Evolutionary conservation across 2,113 vertebrate genomes (phyloP).

Genomic region (Talpa occidentalis): DNA sequence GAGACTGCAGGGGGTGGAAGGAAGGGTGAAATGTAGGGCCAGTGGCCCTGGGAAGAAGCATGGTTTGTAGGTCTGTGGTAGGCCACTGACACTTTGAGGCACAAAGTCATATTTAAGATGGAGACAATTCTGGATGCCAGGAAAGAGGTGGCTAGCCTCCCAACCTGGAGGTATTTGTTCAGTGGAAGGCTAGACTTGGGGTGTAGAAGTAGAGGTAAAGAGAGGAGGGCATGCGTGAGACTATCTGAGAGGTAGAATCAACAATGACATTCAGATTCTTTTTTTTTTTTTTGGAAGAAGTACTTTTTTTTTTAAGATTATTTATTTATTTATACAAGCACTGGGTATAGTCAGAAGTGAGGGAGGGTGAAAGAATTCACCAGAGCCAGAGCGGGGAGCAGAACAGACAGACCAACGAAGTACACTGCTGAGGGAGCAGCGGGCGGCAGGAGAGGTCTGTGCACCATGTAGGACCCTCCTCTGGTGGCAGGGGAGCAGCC

Average conservation of each 20-base stretch:
- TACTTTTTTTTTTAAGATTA: too few relatives aligned
- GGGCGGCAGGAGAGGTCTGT: too few relatives aligned
- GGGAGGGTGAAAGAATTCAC: too few relatives aligned
- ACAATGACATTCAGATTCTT: not conserved
- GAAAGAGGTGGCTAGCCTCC: not conserved
- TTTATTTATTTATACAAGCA: too few relatives aligned
- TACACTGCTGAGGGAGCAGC: too few relatives aligned
- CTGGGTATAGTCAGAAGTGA: too few relatives aligned
- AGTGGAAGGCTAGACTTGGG: not conserved
- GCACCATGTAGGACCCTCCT: too few relatives aligned
- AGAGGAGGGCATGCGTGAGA: not conserved
- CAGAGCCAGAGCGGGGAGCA: too few relatives aligned
- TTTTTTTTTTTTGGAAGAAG: too few relatives aligned
- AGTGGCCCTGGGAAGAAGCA: not conserved
- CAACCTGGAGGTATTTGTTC: not conserved
- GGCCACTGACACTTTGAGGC: not conserved
- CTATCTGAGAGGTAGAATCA: not conserved
- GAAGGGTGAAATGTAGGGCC: not conserved
- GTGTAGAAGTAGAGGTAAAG: not conserved
- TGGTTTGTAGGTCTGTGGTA: not conserved
- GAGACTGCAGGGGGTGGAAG: not conserved
- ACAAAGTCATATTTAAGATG: not conserved
- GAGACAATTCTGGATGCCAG: not conserved
- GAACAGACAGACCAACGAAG: too few relatives aligned
- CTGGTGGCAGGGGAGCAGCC: too few relatives aligned